Percentiles rank a stretch among this genome's conserved stretches.
phyloP scores from a whole-genome alignment of 2,797 vertebrate genomes.

The Phataginus tricuspis region DNA sequence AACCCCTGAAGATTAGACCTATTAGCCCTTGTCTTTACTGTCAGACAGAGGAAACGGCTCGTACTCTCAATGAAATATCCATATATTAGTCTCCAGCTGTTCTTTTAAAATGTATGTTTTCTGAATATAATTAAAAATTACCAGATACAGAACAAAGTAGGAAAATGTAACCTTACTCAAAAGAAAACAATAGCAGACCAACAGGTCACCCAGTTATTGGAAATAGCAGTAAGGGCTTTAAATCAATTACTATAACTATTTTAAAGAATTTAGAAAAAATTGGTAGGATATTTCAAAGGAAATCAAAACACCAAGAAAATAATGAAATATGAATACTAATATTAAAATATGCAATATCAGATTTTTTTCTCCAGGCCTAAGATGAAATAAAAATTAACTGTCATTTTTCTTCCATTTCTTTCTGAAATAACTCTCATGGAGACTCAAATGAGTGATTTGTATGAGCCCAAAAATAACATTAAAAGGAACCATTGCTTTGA shows the following conservation, averaged over 20 bases:
- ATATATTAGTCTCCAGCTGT: not conserved
- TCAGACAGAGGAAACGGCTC: not conserved
- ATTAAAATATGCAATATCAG: not conserved
- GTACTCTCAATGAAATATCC: not conserved
- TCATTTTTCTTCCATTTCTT: not conserved
- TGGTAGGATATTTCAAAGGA: not conserved
- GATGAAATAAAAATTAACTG: not conserved
- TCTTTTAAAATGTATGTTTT: not conserved
- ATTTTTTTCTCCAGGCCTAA: not conserved
- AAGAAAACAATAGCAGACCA: not conserved
- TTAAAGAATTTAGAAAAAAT: not conserved
- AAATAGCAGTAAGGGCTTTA: not conserved
- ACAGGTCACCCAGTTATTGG: not conserved
- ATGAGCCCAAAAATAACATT: not conserved
- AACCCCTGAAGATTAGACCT: not conserved
- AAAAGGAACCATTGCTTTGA: not conserved
- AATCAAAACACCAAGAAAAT: not conserved
- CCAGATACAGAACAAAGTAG: not conserved
- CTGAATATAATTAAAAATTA: not conserved
- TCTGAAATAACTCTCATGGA: conserved; percentile 15
- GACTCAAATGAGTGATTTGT: conserved; percentile 37
- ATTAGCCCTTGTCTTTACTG: not conserved
- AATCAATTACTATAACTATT: not conserved
- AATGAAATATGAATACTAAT: not conserved
- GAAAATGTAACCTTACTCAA: not conserved